These are phyloP conservation scores for Stegodyphus mimosarum DNA, from an alignment of 1,140 invertebrate genomes.

Conservation along the genomic window DNA sequence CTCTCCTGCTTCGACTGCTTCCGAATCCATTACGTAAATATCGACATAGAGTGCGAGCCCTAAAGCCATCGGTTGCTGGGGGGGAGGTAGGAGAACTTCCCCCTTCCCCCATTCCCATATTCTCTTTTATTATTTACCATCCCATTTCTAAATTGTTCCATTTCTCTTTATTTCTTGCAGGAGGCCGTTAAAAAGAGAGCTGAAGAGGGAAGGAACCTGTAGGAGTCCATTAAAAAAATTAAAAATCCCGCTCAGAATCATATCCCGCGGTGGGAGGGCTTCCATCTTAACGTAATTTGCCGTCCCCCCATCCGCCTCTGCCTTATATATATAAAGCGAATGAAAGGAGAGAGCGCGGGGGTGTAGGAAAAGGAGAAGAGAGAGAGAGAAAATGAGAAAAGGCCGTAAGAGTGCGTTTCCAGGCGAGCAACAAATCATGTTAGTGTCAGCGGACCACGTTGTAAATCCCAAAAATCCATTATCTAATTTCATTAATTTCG, in stretches of 20 bases:
- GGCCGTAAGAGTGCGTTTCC: slow-evolving; percentile 14
- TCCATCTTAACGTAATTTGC: slow-evolving; percentile 57
- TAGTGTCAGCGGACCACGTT: slow-evolving; percentile 47
- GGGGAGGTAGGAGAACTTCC: neutral
- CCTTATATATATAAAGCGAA: slow-evolving; percentile 2
- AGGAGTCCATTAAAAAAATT: slow-evolving; percentile 61
- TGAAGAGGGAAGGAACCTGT: slow-evolving; percentile 30
- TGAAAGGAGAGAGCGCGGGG: slow-evolving; percentile 20
- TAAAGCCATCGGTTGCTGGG: neutral
- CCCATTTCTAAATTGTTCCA: slow-evolving; percentile 60
- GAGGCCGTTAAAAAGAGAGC: slow-evolving; percentile 19
- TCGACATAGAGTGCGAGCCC: neutral
- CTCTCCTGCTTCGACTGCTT: neutral
- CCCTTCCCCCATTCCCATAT: slow-evolving; percentile 2
- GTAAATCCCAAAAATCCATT: slow-evolving; percentile 60
- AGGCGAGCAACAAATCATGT: slow-evolving; percentile 56
- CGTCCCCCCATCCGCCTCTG: neutral
- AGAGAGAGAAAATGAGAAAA: slow-evolving; percentile 50
- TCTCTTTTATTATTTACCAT: slow-evolving; percentile 58
- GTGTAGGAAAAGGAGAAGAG: slow-evolving; percentile 23
- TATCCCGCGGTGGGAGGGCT: neutral
- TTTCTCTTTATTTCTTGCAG: slow-evolving; percentile 24
- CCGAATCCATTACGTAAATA: slow-evolving; percentile 58
- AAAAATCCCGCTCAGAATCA: slow-evolving; percentile 51
- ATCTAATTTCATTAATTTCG: slow-evolving; percentile 61